Evolutionary conservation across 2,113 vertebrate species (phyloP).

Genomic region (Cyanoderma ruficeps): DNA sequence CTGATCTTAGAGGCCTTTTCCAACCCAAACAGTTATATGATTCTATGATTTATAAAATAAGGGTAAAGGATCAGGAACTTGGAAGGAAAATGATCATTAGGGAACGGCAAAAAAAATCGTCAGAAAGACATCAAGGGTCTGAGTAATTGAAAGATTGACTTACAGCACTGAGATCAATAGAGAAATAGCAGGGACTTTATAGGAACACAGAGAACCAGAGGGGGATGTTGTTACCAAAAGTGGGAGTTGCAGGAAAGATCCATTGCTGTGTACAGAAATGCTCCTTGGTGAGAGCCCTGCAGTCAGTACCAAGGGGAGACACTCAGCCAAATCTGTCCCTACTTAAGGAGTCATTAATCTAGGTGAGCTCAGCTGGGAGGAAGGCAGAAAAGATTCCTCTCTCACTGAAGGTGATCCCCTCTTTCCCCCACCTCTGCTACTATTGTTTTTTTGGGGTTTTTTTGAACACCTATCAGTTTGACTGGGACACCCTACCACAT

Average conservation of each 20-base stretch:
- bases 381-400: neutral
- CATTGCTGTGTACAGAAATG: neutral
- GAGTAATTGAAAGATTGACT: conserved; percentile 63
- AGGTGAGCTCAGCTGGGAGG: neutral
- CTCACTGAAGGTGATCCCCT: neutral
- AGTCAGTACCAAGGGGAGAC: neutral
- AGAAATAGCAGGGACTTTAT: conserved; percentile 9
- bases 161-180: conserved; percentile 34
- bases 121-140: conserved; percentile 22
- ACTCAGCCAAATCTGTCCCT: neutral
- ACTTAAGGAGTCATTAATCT: neutral
- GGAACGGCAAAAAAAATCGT: neutral
- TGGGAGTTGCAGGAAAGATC: neutral
- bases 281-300: neutral
- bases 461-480: neutral
- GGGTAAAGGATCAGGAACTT: conserved; percentile 23
- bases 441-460: neutral
- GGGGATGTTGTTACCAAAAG: neutral
- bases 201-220: neutral
- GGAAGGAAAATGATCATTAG: conserved; percentile 25
- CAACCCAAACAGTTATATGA: neutral
- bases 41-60: conserved; percentile 20
- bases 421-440: neutral
- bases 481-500: neutral
- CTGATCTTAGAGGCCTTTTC: neutral